Evolutionary conservation across 2,113 vertebrate species (phyloP).

Genomic region (Bettongia penicillata): DNA sequence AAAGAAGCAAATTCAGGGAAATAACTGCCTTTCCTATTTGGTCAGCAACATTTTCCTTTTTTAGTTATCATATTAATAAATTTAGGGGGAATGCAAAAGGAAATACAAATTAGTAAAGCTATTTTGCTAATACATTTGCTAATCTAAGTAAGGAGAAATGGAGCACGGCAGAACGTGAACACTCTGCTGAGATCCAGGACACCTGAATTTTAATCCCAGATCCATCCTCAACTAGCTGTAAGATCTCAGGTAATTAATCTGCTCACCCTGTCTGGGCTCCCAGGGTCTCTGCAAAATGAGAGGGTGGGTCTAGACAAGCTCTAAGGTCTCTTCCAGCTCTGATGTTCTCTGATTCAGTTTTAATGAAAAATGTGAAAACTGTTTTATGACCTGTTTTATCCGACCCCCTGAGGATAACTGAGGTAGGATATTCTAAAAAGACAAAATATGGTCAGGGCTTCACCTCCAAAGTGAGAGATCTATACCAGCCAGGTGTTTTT

Average conservation of each 20-base stretch:
- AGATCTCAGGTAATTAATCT: neutral
- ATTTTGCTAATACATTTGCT: conserved; percentile 10
- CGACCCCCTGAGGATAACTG: conserved; percentile 25
- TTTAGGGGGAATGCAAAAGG: neutral
- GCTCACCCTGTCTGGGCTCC: neutral
- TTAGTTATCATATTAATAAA: conserved; percentile 29
- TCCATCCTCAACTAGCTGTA: neutral
- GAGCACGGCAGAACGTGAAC: neutral
- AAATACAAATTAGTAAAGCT: conserved; percentile 32
- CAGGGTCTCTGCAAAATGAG: neutral
- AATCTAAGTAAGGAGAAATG: neutral
- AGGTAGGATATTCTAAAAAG: conserved; percentile 23
- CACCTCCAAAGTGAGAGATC: conserved; percentile 43
- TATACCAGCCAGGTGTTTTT: neutral
- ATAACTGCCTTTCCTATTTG: neutral
- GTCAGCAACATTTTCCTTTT: conserved; percentile 14
- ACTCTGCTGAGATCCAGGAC: neutral
- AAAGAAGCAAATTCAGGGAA: conserved; percentile 28
- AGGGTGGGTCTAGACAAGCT: neutral
- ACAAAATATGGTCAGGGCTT: conserved; percentile 35
- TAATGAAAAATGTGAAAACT: conserved; percentile 33
- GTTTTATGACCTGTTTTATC: conserved; percentile 25
- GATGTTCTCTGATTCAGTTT: neutral
- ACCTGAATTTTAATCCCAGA: neutral
- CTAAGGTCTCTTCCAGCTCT: neutral